Conservation (phyloP, 1,140 invertebrate genomes). For the Ips typographus region DNA sequence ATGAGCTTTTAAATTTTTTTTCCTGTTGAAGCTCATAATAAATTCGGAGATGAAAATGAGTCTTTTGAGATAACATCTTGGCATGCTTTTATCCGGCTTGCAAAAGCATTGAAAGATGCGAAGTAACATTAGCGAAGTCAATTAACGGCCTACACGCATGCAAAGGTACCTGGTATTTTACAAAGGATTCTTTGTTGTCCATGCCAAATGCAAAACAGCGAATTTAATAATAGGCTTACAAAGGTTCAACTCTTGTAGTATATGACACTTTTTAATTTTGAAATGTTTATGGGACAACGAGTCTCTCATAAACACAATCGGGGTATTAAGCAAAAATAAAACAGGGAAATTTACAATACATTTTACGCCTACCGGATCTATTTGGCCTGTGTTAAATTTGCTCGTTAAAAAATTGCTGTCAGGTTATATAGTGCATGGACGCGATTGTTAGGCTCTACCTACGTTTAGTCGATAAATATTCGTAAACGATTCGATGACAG, state of each 20-base stretch:
- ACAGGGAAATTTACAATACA: slow-evolving; percentile 8
- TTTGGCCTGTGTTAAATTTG: background rate
- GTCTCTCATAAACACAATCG: slow-evolving; percentile 25
- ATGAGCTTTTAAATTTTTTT: too few relatives aligned
- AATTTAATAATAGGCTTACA: slow-evolving; percentile 24
- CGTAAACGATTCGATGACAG: too few relatives aligned
- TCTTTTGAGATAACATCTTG: too few relatives aligned
- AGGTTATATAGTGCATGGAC: too few relatives aligned
- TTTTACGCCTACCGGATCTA: slow-evolving; percentile 14
- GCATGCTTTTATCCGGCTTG: background rate
- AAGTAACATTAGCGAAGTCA: slow-evolving; percentile 4
- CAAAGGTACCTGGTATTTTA: slow-evolving; percentile 5
- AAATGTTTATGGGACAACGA: slow-evolving; percentile 27
- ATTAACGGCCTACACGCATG: slow-evolving; percentile 7
- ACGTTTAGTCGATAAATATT: too few relatives aligned
- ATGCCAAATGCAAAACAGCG: slow-evolving; percentile 26
- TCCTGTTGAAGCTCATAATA: too few relatives aligned
- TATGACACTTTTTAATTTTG: slow-evolving; percentile 29
- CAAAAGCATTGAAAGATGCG: slow-evolving; percentile 2
- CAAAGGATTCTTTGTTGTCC: slow-evolving; percentile 4
- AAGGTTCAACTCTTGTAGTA: slow-evolving; percentile 17
- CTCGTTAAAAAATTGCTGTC: background rate
- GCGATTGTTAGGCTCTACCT: too few relatives aligned
- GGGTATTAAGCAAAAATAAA: slow-evolving; percentile 19
- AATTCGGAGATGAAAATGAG: too few relatives aligned